A percentile compares a stretch with the other conserved stretches of the same genome.
Evolutionary conservation across 2,113 vertebrate species (phyloP).

Genomic region (Chaetura pelagica): DNA sequence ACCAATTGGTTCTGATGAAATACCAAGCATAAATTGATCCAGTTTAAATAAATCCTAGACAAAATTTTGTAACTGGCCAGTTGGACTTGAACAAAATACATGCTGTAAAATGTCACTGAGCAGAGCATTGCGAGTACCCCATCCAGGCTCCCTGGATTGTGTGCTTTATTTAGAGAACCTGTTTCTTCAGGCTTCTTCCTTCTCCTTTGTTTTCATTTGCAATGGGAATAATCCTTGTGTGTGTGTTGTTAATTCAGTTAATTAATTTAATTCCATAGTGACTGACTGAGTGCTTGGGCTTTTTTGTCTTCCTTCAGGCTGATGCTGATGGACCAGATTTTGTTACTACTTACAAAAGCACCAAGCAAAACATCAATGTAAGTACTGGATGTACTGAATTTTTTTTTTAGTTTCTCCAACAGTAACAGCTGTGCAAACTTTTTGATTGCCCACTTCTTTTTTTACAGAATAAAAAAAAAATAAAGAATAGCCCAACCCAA

Average conservation of each 20-base stretch:
- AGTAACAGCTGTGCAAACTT: neutral
- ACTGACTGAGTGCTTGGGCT: neutral
- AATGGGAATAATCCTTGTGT: neutral
- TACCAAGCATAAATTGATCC: neutral
- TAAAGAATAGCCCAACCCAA: neutral
- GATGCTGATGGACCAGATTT: slow-evolving; percentile 87
- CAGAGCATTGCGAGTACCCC: neutral
- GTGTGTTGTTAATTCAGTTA: neutral
- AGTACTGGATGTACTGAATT: slow-evolving; percentile 24
- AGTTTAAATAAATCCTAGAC: neutral
- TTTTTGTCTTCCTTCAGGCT: slow-evolving; percentile 76
- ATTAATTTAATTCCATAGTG: neutral
- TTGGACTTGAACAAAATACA: neutral
- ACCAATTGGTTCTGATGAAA: neutral
- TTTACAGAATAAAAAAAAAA: neutral
- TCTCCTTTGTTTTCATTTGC: neutral
- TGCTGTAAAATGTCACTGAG: neutral
- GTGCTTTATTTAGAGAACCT: neutral
- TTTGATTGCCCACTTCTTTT: neutral
- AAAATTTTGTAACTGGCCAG: neutral
- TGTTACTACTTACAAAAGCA: slow-evolving; percentile 82
- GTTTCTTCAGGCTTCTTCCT: neutral
- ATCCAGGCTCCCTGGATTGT: neutral
- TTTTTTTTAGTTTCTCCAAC: neutral
- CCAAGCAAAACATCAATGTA: slow-evolving; percentile 87